Evolutionary conservation across 2,797 vertebrate genomes (phyloP).

Genomic region (Microhierax caerulescens): DNA sequence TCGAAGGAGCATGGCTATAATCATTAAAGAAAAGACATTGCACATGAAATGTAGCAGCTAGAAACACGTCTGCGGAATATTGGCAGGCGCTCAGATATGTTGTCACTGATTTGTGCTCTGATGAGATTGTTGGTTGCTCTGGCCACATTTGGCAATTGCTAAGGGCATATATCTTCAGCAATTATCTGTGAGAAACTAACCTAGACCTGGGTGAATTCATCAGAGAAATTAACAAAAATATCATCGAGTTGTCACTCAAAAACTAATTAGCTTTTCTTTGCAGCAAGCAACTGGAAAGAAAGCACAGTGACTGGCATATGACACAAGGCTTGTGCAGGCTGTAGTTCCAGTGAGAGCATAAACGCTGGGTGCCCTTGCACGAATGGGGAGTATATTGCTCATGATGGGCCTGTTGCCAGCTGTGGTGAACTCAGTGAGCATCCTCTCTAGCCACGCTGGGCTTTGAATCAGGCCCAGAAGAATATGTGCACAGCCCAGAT

Average conservation of each 20-base stretch:
- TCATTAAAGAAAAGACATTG: not conserved
- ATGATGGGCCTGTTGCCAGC: not conserved
- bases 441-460: fast-evolving
- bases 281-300: not conserved
- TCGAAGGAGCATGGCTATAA: not conserved
- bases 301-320: not conserved
- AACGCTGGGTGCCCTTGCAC: not conserved
- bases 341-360: not conserved
- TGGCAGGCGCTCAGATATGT: not conserved
- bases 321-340: not conserved
- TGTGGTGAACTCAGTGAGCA: not conserved
- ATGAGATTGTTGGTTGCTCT: not conserved
- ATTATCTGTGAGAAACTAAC: not conserved
- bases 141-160: not conserved
- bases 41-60: not conserved
- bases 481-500: fast-evolving
- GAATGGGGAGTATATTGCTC: not conserved
- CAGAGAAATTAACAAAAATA: not conserved
- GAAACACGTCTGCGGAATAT: not conserved
- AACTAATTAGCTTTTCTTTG: not conserved
- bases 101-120: not conserved
- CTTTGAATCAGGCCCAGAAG: not conserved
- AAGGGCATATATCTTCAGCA: not conserved
- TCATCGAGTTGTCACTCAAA: not conserved
- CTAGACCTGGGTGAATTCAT: not conserved